Evolutionary conservation across 2,888 invertebrate species (phyloP).

Genomic region (Trissolcus brochymenae): DNA sequence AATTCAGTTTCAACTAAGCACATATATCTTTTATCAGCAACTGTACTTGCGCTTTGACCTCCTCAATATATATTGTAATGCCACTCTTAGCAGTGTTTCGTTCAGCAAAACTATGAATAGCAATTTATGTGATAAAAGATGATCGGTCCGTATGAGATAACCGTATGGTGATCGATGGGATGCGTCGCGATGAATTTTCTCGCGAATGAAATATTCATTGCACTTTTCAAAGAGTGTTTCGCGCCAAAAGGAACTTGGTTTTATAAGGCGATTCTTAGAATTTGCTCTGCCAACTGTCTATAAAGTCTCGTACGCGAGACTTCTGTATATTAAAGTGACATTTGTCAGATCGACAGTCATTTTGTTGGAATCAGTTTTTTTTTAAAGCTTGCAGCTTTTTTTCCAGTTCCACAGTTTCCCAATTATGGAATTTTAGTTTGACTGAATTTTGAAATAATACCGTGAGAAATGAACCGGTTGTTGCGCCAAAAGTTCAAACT

Average conservation of each 20-base stretch:
- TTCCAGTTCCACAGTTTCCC: no score
- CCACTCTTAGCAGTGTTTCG: conserved; percentile 48
- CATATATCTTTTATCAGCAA: conserved; percentile 39
- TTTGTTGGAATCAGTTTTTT: no score
- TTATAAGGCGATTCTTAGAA: background rate
- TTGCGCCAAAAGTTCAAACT: no score
- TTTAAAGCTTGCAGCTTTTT: no score
- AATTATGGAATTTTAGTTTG: no score
- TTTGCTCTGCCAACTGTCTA: background rate
- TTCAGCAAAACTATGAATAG: conserved; percentile 55
- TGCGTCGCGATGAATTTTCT: conserved; percentile 43
- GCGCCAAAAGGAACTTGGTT: conserved; percentile 37
- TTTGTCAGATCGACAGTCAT: no score
- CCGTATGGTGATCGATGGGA: conserved; percentile 57
- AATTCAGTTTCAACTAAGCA: conserved; percentile 51
- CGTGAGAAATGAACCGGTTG: no score
- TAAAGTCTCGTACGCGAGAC: background rate
- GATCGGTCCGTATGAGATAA: conserved; percentile 53
- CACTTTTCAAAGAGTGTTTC: conserved; percentile 40
- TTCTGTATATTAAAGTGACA: background rate
- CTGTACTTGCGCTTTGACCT: conserved; percentile 48
- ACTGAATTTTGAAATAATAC: no score
- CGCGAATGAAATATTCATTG: conserved; percentile 52
- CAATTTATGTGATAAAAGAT: conserved; percentile 56
- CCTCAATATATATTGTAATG: conserved; percentile 59